Conservation (phyloP, 2,113 vertebrate genomes). For the Anoplopoma fimbria region DNA sequence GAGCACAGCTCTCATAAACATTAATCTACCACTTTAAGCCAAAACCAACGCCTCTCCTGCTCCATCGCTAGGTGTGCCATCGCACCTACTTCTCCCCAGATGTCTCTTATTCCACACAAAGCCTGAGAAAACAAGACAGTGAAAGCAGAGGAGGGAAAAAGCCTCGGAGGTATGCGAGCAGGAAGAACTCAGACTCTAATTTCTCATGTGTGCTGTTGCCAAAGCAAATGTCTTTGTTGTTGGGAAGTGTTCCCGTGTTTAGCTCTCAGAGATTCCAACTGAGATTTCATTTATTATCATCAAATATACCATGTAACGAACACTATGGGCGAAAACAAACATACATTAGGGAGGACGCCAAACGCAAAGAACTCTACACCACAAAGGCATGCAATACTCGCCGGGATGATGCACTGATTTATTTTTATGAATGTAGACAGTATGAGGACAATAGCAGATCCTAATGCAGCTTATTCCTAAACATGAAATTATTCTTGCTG, state of each 20-base stretch:
- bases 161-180: slow-evolving; percentile 60
- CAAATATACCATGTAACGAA: slow-evolving; percentile 46
- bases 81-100: slow-evolving; percentile 39
- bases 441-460: neutral
- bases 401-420: neutral
- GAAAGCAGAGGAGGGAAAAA: slow-evolving; percentile 45
- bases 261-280: slow-evolving; percentile 58
- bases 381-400: neutral
- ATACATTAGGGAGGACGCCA: slow-evolving; percentile 11
- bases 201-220: slow-evolving; percentile 72
- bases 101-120: slow-evolving; percentile 59
- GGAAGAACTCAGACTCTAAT: slow-evolving; percentile 51
- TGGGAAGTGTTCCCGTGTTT: slow-evolving; percentile 65
- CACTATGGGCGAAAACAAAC: slow-evolving; percentile 54
- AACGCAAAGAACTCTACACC: neutral
- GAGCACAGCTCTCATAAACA: slow-evolving; percentile 38
- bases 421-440: neutral
- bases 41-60: slow-evolving; percentile 27
- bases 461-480: neutral
- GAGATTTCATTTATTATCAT: slow-evolving; percentile 62
- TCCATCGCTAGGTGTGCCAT: neutral
- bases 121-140: slow-evolving; percentile 67
- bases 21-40: slow-evolving; percentile 35
- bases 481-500: neutral
- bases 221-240: slow-evolving; percentile 80